phyloP scores from a whole-genome alignment of 2,113 vertebrate species.

The Hemiprocne comata region DNA sequence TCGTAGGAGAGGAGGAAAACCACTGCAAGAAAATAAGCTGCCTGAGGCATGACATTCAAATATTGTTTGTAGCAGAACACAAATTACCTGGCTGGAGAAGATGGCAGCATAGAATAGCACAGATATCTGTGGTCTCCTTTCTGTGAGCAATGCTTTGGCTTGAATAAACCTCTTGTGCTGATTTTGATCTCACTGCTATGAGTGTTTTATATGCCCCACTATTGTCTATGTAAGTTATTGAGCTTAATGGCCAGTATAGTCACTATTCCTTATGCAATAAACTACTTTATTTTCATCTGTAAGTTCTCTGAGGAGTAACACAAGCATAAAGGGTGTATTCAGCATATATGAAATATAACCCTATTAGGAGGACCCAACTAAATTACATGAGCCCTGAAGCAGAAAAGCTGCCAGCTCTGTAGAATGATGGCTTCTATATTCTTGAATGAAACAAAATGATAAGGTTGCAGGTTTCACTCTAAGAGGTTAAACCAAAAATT shows the following conservation, averaged over 20 bases:
- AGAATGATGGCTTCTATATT: conserved; percentile 62
- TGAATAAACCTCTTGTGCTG: conserved; percentile 46
- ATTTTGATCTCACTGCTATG: conserved; percentile 41
- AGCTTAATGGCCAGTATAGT: conserved; percentile 69
- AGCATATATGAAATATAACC: conserved; percentile 66
- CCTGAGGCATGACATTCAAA: not conserved
- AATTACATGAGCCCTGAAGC: conserved; percentile 71
- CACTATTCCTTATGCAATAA: conserved; percentile 68
- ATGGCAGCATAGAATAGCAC: not conserved
- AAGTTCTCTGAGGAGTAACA: conserved; percentile 65
- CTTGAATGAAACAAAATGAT: conserved; percentile 63
- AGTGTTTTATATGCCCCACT: conserved; percentile 57
- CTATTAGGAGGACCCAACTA: conserved; percentile 65
- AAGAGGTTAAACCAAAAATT: conserved; percentile 54
- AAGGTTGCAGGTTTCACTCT: conserved; percentile 44
- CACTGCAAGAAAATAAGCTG: not conserved
- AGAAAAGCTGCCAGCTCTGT: conserved; percentile 66
- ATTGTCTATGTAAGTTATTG: conserved; percentile 53
- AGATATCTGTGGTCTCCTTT: not conserved
- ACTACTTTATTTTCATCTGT: conserved; percentile 66
- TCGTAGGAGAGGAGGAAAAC: not conserved
- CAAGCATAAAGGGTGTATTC: conserved; percentile 67
- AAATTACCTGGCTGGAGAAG: conserved; percentile 28
- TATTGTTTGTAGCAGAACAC: not conserved
- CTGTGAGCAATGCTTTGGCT: not conserved